Evolutionary conservation across 2,888 invertebrate species (phyloP), one percentile per base, ranked within the genome.

Genomic region (Argyresthia albistria): DNA sequence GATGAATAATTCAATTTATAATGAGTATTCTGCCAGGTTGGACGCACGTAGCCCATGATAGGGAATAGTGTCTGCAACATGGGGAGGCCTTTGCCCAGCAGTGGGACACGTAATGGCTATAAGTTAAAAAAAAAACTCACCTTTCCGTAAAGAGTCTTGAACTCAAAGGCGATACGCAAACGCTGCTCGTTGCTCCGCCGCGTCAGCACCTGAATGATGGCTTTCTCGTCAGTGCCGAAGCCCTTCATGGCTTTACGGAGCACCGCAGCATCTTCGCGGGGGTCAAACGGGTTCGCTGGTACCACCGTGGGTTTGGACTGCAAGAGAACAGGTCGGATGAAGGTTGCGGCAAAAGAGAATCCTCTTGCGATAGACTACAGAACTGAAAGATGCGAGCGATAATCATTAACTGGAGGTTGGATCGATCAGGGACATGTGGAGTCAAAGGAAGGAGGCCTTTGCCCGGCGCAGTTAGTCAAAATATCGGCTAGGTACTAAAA

Each of bases 201-300:
- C 8, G 94, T 91, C 48, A 98, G 87, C 10, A 98, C 92, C 62
- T 93, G 92, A 55, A 97, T 96, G 63, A 98, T 93, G 0, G 95
- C 90, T 67, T 94, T 93, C 73, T 98, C 97, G 72, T 98, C 95
- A 0, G 97, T 97, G 37, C 97, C 96, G 62, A 95, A 92, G 51
- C 96, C 97, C 81, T 96, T 96, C 97, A 97, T 97, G 0, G 97
- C 96, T 65, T 93, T 94, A n/a, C 96, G 90, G 25, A 97, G 88
- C 1, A 91, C 83, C 61, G 93, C 93, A 0, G 96, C 96, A 90
- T 96, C 96, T 9, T 89, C 90, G 36, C 93, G 90, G 4, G 96
- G 90, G 68, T 95, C 92, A 79, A 95, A 95, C 0, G 92, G 92
- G 58, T 92, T 90, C n/a, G 89, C 92, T 8, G 95, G 92, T 42